Base-by-base conservation (phyloP, 2,888 invertebrate genomes). In the Cerceris rybyensis region DNA sequence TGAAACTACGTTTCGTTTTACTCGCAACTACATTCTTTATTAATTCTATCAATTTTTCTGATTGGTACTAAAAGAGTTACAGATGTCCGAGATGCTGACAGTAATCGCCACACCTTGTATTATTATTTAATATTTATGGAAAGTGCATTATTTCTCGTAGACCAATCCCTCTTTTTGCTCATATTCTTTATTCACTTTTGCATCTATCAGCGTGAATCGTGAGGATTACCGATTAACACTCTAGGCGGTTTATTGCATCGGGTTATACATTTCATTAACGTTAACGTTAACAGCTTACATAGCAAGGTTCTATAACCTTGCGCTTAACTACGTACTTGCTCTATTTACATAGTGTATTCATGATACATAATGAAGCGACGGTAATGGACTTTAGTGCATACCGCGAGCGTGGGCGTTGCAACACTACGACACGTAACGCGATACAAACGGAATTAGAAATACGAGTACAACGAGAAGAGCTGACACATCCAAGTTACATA, bases 261-360 rank as follows among this genome's bases (percentile, higher is more conserved):
- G 42, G 42, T 17, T 70, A 79, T 70, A 66, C 58, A 67, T 73
- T 66, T 55, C 72, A 69, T 78, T 70, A 78, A 73, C 70, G 70
- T 63, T 70, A 77, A 66, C 63, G 61, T 9, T 70, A 52, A 64
- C 54, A 50, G 42, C 63, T 70, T 64, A 60, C 69, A 52, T 78
- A 57, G 54, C 63, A 9, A 60, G 66, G 57, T 78, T 77, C 73
- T 11, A 49, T 60, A 64, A 70, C 70, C 72, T 76, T 67, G 78
- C 43, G 50, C 13, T 17, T 55, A 57, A 43, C 13, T 59, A 49
- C 67, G 54, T 41, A 54, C 13, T 57, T 54, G 41, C 55, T 65
- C 55, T 71, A 77, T 76, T 76, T 76, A 67, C 78, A 67, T 70
- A 70, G n/a, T 14, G 63, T 67, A 55, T 78, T 70, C 77, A 64